Evolutionary conservation across 2,797 vertebrate genomes (phyloP), one percentile per base, ranked within the genome.

Genomic region (Jordanella pulchra): DNA sequence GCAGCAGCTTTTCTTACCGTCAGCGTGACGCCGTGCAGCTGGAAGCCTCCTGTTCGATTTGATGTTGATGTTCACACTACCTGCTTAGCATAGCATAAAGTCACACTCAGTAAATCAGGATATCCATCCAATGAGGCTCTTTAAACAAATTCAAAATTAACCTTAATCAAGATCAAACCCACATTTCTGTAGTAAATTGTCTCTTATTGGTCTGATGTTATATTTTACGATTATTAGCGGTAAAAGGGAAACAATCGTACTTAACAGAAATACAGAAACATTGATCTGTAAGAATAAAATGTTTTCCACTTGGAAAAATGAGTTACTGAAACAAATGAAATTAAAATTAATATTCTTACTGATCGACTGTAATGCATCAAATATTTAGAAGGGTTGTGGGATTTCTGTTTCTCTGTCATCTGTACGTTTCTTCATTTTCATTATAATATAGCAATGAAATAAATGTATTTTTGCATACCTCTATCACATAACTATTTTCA

Each of bases 61-160:
- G 30, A 35, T 11, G 12, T 53, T 39, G 10, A 42, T n/a, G 17
- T 27, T 42, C 27, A 74, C 79, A 81, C 67, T 65, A 4, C 60
- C 21, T 63, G 4, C 4, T 23, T 4, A 39, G 9, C 12, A n/a
- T 61, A 35, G n/a, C n/a, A n/a, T n/a, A n/a, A 15, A 30, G 28
- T 32, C 7, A 58, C 21, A 58, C 21, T 58, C 28, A 58, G 21
- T 18, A 32, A 18, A 30, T 30, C 18, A 18, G 9, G 32, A 58
- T 18, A 42, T n/a, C n/a, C n/a, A n/a, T n/a, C 44, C 44, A 11
- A 45, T 45, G 44, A 45, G 44, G 10, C 3, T 45, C 14, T 12
- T 45, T 45, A 11, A 3, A 11, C 44, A 45, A 39, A 45, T 45
- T 45, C 11, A 45, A 45, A 39, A n/a, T 53, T 11, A 54, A 54